Evolutionary conservation across 1,140 invertebrate species (phyloP).

Genomic region (Drosophila chauvacae): DNA sequence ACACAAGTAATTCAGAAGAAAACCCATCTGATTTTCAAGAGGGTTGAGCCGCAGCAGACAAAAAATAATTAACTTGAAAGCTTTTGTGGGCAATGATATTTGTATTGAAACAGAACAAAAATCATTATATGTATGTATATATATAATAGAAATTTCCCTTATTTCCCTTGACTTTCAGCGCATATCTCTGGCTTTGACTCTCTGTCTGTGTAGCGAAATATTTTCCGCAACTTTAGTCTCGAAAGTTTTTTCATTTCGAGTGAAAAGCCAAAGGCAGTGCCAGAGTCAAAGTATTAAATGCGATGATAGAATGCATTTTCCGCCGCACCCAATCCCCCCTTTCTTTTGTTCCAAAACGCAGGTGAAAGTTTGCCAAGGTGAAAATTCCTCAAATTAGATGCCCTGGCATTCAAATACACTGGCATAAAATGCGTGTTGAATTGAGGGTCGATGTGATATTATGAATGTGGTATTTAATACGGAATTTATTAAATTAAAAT

Average conservation of each 20-base stretch:
- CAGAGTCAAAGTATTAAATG: conserved; percentile 54
- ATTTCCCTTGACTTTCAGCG: conserved; percentile 15
- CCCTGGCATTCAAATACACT: conserved; percentile 32
- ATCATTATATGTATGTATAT: not conserved
- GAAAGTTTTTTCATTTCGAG: conserved; percentile 48
- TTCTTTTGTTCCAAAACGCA: conserved; percentile 20
- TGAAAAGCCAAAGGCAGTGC: conserved; percentile 41
- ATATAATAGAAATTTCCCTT: not conserved
- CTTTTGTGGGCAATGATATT: conserved; percentile 35
- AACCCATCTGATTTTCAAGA: conserved; percentile 43
- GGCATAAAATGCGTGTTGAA: not conserved
- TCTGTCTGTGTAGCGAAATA: conserved; percentile 14
- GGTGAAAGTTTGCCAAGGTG: conserved; percentile 65
- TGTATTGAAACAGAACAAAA: conserved; percentile 1
- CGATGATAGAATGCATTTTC: conserved; percentile 64
- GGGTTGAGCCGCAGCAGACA: conserved; percentile 13
- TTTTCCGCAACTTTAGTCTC: conserved; percentile 35
- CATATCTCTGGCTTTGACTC: conserved; percentile 5
- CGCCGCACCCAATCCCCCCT: not conserved
- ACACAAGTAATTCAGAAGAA: conserved; percentile 30
- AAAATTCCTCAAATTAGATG: conserved; percentile 75
- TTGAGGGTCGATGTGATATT: not conserved
- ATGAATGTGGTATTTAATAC: not conserved
- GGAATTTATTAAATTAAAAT: not conserved
- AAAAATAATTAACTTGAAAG: conserved; percentile 51